Percentiles rank a stretch among this genome's conserved stretches.
These are phyloP conservation scores for Ageneiosus marmoratus DNA, from an alignment of 2,113 vertebrate species.

Conservation along the genomic window DNA sequence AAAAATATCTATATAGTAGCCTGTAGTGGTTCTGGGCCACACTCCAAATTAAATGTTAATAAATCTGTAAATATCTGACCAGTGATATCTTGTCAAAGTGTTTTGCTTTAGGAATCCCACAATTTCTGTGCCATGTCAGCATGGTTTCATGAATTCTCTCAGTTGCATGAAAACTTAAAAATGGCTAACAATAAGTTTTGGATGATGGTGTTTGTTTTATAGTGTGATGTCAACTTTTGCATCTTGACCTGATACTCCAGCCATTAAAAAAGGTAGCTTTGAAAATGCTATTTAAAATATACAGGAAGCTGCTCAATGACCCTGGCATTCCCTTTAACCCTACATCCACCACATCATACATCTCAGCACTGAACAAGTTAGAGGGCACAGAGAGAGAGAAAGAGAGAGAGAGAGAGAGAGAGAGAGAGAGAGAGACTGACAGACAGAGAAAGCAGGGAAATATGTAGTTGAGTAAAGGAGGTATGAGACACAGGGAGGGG, in stretches of 20 bases:
- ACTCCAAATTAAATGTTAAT: background rate
- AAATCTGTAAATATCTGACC: background rate
- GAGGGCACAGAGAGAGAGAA: conserved; percentile 33
- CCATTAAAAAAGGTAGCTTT: conserved; percentile 54
- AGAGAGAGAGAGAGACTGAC: conserved; percentile 32
- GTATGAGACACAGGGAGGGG: conserved; percentile 51
- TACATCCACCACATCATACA: conserved; percentile 58
- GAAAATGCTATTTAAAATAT: conserved; percentile 60
- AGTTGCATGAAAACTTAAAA: background rate
- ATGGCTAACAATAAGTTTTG: background rate
- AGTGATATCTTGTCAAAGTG: background rate
- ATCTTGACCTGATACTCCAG: conserved; percentile 34
- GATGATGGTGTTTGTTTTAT: background rate
- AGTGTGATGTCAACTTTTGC: background rate
- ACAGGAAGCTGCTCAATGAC: conserved; percentile 59
- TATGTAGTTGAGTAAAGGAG: conserved; percentile 24
- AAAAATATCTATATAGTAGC: background rate
- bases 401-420: conserved; percentile 27
- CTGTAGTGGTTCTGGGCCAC: background rate
- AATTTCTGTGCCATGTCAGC: background rate
- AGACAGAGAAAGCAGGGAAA: background rate
- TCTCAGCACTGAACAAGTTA: conserved; percentile 17
- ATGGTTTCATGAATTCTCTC: background rate
- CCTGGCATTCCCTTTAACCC: conserved; percentile 57
- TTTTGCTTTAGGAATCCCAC: background rate